Conservation (phyloP, 1,140 invertebrate genomes). For the Trichomalopsis sarcophagae region DNA sequence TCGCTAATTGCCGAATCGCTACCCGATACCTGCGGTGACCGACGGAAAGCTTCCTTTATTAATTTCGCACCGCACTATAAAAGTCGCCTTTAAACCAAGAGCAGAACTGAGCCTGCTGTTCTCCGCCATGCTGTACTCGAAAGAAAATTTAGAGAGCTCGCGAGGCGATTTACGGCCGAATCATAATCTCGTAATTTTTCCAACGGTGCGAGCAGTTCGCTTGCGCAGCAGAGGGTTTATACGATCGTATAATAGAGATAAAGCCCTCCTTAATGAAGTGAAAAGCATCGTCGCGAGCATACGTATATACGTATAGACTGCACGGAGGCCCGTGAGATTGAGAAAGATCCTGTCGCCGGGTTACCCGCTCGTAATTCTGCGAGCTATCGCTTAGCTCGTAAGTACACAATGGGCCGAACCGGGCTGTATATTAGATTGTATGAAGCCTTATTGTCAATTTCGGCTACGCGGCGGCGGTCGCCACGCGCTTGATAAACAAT, state of each 20-base stretch:
- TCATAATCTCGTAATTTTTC: conserved; percentile 34
- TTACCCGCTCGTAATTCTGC: conserved; percentile 39
- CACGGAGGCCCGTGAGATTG: conserved; percentile 11
- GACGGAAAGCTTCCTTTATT: background rate
- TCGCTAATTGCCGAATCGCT: background rate
- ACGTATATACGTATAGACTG: background rate
- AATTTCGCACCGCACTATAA: background rate
- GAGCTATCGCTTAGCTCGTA: conserved; percentile 23
- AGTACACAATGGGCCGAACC: conserved; percentile 23
- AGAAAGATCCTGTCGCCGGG: conserved; percentile 48
- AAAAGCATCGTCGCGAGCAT: background rate
- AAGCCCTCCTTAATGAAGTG: conserved; percentile 48
- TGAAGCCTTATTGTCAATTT: conserved; percentile 42
- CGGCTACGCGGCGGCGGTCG: background rate
- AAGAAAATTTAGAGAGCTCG: conserved; percentile 25
- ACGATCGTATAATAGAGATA: conserved; percentile 43
- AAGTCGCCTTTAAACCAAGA: background rate
- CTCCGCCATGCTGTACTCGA: background rate
- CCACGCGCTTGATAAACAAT: conserved; percentile 35
- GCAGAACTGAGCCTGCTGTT: background rate
- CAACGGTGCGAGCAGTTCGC: background rate
- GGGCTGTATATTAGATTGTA: conserved; percentile 35
- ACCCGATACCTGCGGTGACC: background rate
- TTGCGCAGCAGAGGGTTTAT: conserved; percentile 20
- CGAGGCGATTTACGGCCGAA: conserved; percentile 37